Percentiles rank a stretch among this genome's conserved stretches.
These are phyloP conservation scores for Loriculus beryllinus DNA, from an alignment of 2,797 vertebrate genomes.

Conservation along the genomic window DNA sequence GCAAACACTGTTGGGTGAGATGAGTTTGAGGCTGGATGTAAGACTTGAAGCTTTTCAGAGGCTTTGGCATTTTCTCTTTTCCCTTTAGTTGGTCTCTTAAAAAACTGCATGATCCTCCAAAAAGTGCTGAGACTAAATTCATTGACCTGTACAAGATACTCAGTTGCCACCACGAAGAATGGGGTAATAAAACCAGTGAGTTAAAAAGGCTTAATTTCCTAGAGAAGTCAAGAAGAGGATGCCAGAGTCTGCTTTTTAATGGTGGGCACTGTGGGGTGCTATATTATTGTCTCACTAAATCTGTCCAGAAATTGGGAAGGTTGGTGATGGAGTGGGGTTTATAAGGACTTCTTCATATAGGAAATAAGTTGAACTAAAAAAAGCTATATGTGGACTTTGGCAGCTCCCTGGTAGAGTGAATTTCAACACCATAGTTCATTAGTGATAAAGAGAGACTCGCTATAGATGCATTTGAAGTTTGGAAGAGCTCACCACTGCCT, in stretches of 20 bases:
- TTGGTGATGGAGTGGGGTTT: not conserved
- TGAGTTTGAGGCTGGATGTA: not conserved
- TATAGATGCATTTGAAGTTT: not conserved
- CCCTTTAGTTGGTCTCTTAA: not conserved
- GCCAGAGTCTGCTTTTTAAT: not conserved
- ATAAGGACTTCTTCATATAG: accelerated
- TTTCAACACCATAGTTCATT: not conserved
- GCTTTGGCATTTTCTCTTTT: not conserved
- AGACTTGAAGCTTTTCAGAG: not conserved
- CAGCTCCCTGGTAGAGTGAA: not conserved
- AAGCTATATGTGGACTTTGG: not conserved
- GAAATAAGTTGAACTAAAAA: not conserved
- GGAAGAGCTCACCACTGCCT: accelerated
- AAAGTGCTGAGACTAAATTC: not conserved
- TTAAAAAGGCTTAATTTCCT: not conserved
- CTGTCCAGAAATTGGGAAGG: not conserved
- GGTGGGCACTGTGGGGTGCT: not conserved
- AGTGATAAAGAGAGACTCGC: not conserved
- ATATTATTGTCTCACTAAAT: not conserved
- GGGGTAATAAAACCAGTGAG: not conserved
- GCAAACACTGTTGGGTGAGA: accelerated
- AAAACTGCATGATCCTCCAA: not conserved
- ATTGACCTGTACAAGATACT: not conserved
- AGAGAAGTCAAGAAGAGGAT: not conserved
- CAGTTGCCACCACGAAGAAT: not conserved